Percentiles rank a stretch among this genome's conserved stretches.
These are phyloP conservation scores for Macrotrachela quadricornifera DNA, from an alignment of 1,140 invertebrate species.

Conservation along the genomic window DNA sequence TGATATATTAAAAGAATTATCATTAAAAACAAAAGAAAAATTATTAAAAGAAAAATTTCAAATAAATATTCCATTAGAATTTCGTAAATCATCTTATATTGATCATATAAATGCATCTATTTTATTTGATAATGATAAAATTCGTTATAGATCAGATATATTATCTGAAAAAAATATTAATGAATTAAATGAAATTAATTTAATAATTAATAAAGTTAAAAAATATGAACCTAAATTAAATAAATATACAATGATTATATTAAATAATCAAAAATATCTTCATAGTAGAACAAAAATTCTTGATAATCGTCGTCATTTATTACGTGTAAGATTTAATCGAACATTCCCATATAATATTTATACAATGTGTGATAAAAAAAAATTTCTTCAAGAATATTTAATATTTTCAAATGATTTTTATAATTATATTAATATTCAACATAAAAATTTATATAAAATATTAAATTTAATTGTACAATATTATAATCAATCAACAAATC, in stretches of 20 bases:
- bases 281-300: slow-evolving; percentile 4
- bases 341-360: too few relatives aligned
- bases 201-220: too few relatives aligned
- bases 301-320: not conserved
- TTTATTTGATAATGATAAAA: not conserved
- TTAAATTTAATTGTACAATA: too few relatives aligned
- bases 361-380: too few relatives aligned
- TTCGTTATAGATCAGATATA: slow-evolving; percentile 1
- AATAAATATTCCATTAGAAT: slow-evolving; percentile 1
- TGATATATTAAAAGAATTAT: not conserved
- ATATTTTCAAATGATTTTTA: too few relatives aligned
- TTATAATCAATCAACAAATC: too few relatives aligned
- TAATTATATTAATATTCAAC: too few relatives aligned
- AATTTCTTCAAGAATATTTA: too few relatives aligned
- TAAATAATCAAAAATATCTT: slow-evolving; percentile 2
- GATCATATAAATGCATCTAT: not conserved
- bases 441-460: too few relatives aligned
- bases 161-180: not conserved
- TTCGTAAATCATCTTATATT: not conserved
- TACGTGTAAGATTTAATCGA: slow-evolving; percentile 5
- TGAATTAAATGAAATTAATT: slow-evolving; percentile 2
- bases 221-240: too few relatives aligned
- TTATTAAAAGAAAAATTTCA: not conserved
- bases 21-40: not conserved
- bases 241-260: not conserved